These are phyloP conservation scores for Griposia aprilina DNA, from an alignment of 2,888 invertebrate species.

Conservation along the genomic window DNA sequence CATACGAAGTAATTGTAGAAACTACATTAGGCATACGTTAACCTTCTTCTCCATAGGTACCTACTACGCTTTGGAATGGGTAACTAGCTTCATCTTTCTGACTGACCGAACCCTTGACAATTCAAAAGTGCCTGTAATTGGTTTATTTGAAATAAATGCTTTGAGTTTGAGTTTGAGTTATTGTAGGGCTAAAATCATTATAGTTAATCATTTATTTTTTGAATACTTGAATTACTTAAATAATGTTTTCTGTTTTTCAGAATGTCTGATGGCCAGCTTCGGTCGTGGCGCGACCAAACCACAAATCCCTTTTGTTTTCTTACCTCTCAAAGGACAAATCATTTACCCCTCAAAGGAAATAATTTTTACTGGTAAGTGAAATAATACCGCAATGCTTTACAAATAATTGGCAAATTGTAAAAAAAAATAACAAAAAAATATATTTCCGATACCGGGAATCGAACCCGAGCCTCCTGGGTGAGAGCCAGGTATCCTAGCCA, in stretches of 20 bases:
- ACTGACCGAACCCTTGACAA: too few relatives aligned
- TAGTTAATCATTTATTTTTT: too few relatives aligned
- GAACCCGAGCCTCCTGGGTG: conserved; percentile 92
- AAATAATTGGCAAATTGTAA: background rate
- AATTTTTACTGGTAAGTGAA: conserved; percentile 92
- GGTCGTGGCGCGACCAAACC: conserved; percentile 92
- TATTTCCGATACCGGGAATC: conserved; percentile 91
- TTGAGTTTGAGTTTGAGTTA: too few relatives aligned
- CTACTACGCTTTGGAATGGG: too few relatives aligned
- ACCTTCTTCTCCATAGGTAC: too few relatives aligned
- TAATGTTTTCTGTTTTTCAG: conserved; percentile 82
- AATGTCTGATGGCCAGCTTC: conserved; percentile 93
- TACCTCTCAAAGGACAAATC: conserved; percentile 96
- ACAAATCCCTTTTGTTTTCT: conserved; percentile 96
- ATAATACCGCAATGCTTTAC: background rate
- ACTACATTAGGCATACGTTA: background rate
- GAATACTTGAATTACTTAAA: background rate
- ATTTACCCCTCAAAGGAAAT: conserved; percentile 97
- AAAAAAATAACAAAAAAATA: conserved; percentile 68
- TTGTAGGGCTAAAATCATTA: background rate
- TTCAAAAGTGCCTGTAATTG: too few relatives aligned
- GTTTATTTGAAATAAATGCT: too few relatives aligned
- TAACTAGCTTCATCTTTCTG: too few relatives aligned
- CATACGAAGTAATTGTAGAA: background rate
- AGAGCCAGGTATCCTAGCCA: conserved; percentile 92